Conservation (phyloP, 2,888 invertebrate genomes). For the Salticus scenicus region DNA sequence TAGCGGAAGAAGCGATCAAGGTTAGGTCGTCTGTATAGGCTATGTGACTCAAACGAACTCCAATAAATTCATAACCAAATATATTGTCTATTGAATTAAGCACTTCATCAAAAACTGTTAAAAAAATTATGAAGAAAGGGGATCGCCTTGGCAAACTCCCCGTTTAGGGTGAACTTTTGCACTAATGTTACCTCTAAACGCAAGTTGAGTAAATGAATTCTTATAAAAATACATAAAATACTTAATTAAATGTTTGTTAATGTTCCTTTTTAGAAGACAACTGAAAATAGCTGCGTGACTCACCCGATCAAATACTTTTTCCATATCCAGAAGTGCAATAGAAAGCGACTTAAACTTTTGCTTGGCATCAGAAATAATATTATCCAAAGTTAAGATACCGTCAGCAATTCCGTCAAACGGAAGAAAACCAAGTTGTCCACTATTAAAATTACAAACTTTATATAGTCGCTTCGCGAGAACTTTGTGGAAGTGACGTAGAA, state of each 20-base stretch:
- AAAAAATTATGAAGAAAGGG: background rate
- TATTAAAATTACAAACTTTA: background rate
- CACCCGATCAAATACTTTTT: conserved; percentile 3
- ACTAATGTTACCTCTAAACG: background rate
- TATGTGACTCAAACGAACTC: background rate
- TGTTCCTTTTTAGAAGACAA: background rate
- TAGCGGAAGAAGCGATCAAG: background rate
- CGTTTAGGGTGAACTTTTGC: background rate
- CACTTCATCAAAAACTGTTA: background rate
- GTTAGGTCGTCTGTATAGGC: background rate
- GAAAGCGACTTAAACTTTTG: background rate
- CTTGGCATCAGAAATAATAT: background rate
- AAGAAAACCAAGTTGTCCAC: background rate
- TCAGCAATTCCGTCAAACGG: background rate
- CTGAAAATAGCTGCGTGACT: background rate
- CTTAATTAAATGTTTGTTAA: background rate
- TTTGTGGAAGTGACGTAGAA: conserved; percentile 16
- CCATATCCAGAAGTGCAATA: background rate
- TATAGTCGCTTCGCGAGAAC: background rate
- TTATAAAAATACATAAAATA: background rate
- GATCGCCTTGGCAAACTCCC: background rate
- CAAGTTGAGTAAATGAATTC: background rate
- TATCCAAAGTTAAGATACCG: background rate
- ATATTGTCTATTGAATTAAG: background rate
- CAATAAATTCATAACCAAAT: background rate